These are phyloP conservation scores for Lasioglossum malachurum DNA, from an alignment of 2,888 invertebrate species.

Conservation along the genomic window DNA sequence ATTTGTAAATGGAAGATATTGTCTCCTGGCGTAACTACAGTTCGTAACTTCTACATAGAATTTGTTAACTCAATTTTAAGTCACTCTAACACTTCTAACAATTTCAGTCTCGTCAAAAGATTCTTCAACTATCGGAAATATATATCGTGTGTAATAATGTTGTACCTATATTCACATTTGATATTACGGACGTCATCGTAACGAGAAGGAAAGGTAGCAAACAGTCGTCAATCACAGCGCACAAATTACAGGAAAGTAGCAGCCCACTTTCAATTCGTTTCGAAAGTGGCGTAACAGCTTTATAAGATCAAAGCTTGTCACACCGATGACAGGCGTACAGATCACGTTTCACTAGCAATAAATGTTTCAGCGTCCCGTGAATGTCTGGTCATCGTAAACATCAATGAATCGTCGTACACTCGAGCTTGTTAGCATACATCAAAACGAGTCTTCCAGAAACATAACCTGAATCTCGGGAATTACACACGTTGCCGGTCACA, in stretches of 20 bases:
- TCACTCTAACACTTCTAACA: background rate
- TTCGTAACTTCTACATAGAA: background rate
- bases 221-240: background rate
- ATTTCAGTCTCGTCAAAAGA: too few relatives aligned
- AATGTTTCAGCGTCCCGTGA: background rate
- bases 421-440: background rate
- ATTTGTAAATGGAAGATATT: background rate
- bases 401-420: background rate
- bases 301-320: background rate
- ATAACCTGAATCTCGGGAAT: constrained; percentile 68
- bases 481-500: constrained; percentile 74
- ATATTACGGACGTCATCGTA: background rate
- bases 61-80: background rate
- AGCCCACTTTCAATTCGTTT: background rate
- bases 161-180: background rate
- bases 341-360: background rate
- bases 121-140: background rate
- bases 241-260: background rate
- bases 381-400: background rate
- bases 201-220: background rate
- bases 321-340: background rate
- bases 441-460: constrained; percentile 79
- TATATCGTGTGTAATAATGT: background rate
- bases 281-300: background rate
- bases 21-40: background rate